A percentile compares a stretch with the other conserved stretches of the same genome.
Evolutionary conservation across 2,113 vertebrate genomes (phyloP).

Genomic region (Cnemophilus loriae): DNA sequence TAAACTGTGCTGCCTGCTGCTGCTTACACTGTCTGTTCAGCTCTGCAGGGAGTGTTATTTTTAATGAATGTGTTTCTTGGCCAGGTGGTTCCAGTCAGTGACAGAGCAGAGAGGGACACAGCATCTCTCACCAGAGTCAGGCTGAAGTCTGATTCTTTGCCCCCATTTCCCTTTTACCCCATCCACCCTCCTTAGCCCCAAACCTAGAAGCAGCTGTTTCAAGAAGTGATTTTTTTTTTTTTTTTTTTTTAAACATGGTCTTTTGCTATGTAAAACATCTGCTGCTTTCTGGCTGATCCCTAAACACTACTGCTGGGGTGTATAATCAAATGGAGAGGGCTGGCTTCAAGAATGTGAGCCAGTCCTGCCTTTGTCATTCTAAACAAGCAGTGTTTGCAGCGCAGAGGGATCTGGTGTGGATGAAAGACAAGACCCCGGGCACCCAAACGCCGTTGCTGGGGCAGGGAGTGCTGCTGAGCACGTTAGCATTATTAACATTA

Average conservation of each 20-base stretch:
- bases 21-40: background rate
- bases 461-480: background rate
- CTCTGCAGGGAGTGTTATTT: background rate
- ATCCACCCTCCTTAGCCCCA: background rate
- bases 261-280: slow-evolving; percentile 2
- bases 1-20: background rate
- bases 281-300: slow-evolving; percentile 10
- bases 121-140: background rate
- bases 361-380: background rate
- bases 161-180: background rate
- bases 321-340: background rate
- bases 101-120: background rate
- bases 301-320: background rate
- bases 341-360: background rate
- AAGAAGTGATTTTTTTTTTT: background rate
- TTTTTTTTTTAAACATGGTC: background rate
- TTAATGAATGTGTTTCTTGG: background rate
- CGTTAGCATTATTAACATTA: slow-evolving; percentile 64
- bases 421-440: background rate
- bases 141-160: background rate
- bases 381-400: background rate
- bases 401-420: background rate
- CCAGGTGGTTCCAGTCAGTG: background rate
- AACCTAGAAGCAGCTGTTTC: slow-evolving; percentile 4
- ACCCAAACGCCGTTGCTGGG: background rate